Base-by-base conservation (phyloP, 2,797 vertebrate species). In the Chaenodraco wilsoni region DNA sequence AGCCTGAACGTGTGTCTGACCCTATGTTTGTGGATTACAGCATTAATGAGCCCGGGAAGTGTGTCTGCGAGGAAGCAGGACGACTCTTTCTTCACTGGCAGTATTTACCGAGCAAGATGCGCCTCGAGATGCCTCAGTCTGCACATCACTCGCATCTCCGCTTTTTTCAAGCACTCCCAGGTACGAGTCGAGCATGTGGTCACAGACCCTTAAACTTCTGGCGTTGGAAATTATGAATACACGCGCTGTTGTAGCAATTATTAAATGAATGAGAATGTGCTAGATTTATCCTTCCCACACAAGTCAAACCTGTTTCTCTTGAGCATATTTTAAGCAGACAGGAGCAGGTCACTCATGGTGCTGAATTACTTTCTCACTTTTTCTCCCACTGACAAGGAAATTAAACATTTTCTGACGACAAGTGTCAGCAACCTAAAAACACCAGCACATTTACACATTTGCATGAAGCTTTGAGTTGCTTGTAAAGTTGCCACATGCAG, bases 91-190 rank as follows among this genome's bases (percentile, higher is more conserved):
- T 93, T 95, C 84, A 86, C 95, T 17, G 87, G 62, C 87, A 95
- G 96, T 21, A 86, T 97, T 70, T 94, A 94, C 83, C 94, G 95
- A 85, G 96, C 97, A 45, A 95, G 97, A 93, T 98, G 97, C 95
- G 92, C 96, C 52, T 96, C 97, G 86, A 94, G 97, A 89, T 98
- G 97, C 91, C 96, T 98, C 80, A 98, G 97, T 64, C 94, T 99
- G 90, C 97, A 99, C 93, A 96, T 98, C 94, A 98, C 97, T 71
- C 97, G 97, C 94, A 96, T 98, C 93, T 97, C 97, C 65, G 96
- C 96, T 57, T 96, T 96, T 71, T 96, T 95, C 93, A 97, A 95
- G 91, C 96, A 96, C 88, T 94, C 95, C 16, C 97, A 98, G 97
- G 97, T 98, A 96, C 59, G 81, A 69, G 69, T 74, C 59, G 81